A percentile compares a stretch with the other conserved stretches of the same genome.
These are phyloP conservation scores for Peribatodes rhomboidaria DNA, from an alignment of 2,888 invertebrate genomes.

Conservation along the genomic window DNA sequence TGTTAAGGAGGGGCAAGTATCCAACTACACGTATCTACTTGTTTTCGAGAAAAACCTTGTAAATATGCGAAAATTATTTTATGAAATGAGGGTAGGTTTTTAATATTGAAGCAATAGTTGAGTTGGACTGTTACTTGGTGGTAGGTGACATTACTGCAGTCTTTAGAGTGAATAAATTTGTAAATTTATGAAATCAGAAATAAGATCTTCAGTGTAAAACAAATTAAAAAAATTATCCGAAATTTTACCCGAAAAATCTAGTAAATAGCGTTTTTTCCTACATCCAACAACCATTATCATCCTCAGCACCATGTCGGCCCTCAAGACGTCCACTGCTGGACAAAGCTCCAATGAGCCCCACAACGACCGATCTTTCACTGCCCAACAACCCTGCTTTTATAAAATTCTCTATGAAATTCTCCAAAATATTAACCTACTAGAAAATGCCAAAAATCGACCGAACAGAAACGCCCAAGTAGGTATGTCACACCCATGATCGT, in stretches of 20 bases:
- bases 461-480: background rate
- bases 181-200: no score
- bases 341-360: no score
- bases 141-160: background rate
- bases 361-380: no score
- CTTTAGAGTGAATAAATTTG: background rate
- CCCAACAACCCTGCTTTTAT: no score
- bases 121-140: background rate
- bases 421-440: background rate
- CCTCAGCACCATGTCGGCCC: background rate
- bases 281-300: background rate
- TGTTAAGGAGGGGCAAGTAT: conserved; percentile 6
- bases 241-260: no score
- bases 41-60: conserved; percentile 5
- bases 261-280: no score
- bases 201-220: no score
- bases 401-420: no score
- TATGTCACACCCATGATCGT: background rate
- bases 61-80: conserved; percentile 13
- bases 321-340: no score
- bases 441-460: background rate
- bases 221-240: no score
- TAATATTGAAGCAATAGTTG: background rate
- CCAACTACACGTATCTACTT: conserved; percentile 17
- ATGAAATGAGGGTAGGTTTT: conserved; percentile 18